Base-by-base conservation (phyloP, 2,797 vertebrate genomes). In the Enteromius thamalakanensis region DNA sequence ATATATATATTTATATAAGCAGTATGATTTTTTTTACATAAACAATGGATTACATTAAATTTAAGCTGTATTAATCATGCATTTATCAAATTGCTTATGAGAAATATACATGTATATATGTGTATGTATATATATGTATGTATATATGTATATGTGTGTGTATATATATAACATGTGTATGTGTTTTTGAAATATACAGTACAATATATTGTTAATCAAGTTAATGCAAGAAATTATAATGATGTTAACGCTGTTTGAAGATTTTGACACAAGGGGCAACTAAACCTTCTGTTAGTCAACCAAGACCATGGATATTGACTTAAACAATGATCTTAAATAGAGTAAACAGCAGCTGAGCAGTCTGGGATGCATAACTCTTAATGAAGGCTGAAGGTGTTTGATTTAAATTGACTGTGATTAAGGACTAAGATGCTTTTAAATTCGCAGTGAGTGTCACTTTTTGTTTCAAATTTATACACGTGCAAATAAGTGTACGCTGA, bases 391-490 rank as follows among this genome's bases (percentile, higher is more conserved):
- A 76, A 68, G 29, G 34, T 76, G 40, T 83, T 82, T 82, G 71
- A 58, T 69, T 80, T 81, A 72, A 62, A 65, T 76, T 67, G 75
- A 76, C 76, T 70, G 78, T 85, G 51, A 67, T 85, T 78, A 81
- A 47, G 58, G 37, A 64, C 58, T 72, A 40, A 76, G 40, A 40
- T 79, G 17, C 81, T 55, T 75, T 82, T 68, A 29, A 80, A 80
- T 83, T 70, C 69, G 45, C 32, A 69, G 78, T 71, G 69, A 79
- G 81, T 84, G 62, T 64, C 71, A 72, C 23, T 34, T 81, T 76
- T 51, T 85, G 67, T 74, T 80, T 77, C 62, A 78, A 84, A 69
- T 51, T 40, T n/a, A 47, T 51, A 65, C 53, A 68, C 85, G 77
- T 65, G 60, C 77, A 85, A 85, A 85, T 83, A 80, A 82, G 78